A percentile compares a stretch with the other conserved stretches of the same genome.
Conservation (phyloP, 1,140 invertebrate genomes). For the Bombus turneri region DNA sequence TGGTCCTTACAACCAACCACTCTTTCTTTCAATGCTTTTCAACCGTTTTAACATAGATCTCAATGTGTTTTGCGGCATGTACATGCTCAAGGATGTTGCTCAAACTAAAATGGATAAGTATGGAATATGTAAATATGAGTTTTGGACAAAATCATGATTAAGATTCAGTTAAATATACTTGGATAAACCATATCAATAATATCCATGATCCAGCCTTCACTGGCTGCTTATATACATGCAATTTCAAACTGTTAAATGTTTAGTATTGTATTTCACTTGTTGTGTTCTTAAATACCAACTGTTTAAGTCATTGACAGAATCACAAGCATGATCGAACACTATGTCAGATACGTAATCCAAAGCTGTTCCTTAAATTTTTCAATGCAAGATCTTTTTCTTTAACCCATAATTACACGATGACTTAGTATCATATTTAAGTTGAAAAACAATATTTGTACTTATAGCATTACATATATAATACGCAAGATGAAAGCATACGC, state of each 20-base stretch:
- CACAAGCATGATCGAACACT: not conserved
- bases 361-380: conserved; percentile 34
- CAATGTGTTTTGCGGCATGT: conserved; percentile 5
- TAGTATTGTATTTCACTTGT: conserved; percentile 29
- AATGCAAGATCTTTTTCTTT: not conserved
- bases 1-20: not conserved
- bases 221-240: conserved; percentile 45
- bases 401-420: not conserved
- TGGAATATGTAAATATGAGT: conserved; percentile 37
- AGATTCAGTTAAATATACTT: conserved; percentile 43
- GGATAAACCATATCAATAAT: conserved; percentile 49
- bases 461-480: not conserved
- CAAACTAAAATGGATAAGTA: conserved; percentile 32
- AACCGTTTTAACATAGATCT: not conserved
- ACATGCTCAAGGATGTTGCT: conserved; percentile 38
- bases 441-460: not conserved
- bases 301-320: conserved; percentile 1
- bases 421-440: not conserved
- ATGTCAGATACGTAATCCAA: conserved; percentile 23
- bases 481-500: not conserved
- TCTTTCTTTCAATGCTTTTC: not conserved
- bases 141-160: conserved; percentile 15
- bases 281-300: conserved; percentile 1
- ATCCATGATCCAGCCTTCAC: conserved; percentile 1
- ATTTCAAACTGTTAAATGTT: conserved; percentile 31